phyloP scores from a whole-genome alignment of 1,140 invertebrate species.

The Sinonovacula constricta region DNA sequence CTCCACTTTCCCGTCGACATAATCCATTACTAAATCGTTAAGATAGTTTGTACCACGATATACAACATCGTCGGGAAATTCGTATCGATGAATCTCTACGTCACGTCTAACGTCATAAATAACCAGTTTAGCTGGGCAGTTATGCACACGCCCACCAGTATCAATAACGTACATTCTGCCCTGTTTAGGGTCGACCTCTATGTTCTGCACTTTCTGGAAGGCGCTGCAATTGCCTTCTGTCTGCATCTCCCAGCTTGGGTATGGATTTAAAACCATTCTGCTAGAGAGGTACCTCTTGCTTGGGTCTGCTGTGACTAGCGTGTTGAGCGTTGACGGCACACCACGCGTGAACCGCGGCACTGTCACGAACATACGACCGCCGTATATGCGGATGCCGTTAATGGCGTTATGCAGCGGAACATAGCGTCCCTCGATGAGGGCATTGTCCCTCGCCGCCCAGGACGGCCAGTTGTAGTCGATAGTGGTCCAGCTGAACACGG shows the following conservation, averaged over 20 bases:
- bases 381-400: constrained; percentile 49
- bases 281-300: constrained; percentile 2
- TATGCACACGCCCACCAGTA: constrained; percentile 38
- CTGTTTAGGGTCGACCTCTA: constrained; percentile 61
- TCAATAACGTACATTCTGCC: constrained; percentile 60
- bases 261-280: constrained; percentile 50
- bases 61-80: constrained; percentile 52
- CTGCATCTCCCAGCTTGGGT: constrained; percentile 56
- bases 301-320: constrained; percentile 34
- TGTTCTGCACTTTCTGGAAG: constrained; percentile 59
- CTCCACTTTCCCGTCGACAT: constrained; percentile 44
- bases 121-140: constrained; percentile 57
- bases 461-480: constrained; percentile 51
- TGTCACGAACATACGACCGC: constrained; percentile 56
- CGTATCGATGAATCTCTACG: constrained; percentile 36
- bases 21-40: constrained; percentile 61
- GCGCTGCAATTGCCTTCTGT: constrained; percentile 54
- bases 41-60: constrained; percentile 39
- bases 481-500: constrained; percentile 46
- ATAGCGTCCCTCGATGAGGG: constrained; percentile 18
- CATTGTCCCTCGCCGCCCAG: constrained; percentile 2
- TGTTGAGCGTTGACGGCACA: constrained; percentile 52
- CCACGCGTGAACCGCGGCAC: constrained; percentile 55
- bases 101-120: constrained; percentile 54
- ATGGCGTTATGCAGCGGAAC: constrained; percentile 45